Evolutionary conservation across 2,113 vertebrate genomes (phyloP).

Genomic region (Tapirus terrestris): DNA sequence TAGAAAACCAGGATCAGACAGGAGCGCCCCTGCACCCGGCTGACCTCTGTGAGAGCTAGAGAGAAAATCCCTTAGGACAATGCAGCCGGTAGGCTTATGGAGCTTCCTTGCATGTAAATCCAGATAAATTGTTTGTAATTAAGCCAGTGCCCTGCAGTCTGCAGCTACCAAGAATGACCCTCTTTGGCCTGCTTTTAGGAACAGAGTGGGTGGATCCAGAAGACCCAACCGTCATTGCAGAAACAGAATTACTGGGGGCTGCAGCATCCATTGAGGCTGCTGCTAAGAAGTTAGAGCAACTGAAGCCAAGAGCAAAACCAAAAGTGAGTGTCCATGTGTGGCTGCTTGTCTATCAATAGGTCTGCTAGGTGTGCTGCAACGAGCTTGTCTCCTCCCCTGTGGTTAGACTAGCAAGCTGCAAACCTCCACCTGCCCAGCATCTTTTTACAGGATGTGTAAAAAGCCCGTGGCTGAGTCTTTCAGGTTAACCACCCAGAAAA

Average conservation of each 20-base stretch:
- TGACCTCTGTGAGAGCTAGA: not conserved
- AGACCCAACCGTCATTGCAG: conserved; percentile 97
- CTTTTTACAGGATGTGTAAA: not conserved
- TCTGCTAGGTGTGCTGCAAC: not conserved
- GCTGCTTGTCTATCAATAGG: not conserved
- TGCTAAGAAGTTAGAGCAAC: conserved; percentile 98
- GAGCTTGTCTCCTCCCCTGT: not conserved
- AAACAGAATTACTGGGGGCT: conserved; percentile 96
- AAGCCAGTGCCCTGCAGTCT: not conserved
- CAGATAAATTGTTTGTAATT: not conserved
- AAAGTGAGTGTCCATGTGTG: conserved; percentile 89
- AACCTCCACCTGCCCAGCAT: not conserved
- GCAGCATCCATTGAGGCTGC: conserved; percentile 99
- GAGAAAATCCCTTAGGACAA: not conserved
- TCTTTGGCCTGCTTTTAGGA: conserved; percentile 88
- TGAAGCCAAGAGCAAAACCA: conserved; percentile 97
- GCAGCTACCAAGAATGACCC: conserved; percentile 41
- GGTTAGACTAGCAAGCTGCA: not conserved
- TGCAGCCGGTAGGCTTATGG: not conserved
- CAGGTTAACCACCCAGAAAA: conserved; percentile 8
- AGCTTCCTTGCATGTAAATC: not conserved
- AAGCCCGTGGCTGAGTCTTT: not conserved
- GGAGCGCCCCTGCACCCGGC: not conserved
- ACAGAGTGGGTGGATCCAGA: conserved; percentile 97
- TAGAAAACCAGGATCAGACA: not conserved